Percentiles rank a stretch among this genome's conserved stretches.
Conservation (phyloP, 2,888 invertebrate species). For the Drosophila limbata region DNA sequence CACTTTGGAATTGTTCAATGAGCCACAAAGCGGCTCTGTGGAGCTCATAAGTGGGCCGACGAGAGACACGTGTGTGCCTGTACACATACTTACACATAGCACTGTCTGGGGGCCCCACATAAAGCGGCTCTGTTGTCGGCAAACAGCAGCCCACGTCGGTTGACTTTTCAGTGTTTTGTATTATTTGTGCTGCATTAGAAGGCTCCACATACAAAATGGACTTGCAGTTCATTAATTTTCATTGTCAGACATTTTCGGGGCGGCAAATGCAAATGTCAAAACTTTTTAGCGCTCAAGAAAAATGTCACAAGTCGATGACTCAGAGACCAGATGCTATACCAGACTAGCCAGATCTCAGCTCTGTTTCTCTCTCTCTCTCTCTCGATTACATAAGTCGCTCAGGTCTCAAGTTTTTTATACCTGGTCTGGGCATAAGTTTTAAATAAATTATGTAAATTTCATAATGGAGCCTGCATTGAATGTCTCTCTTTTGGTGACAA, state of each 20-base stretch:
- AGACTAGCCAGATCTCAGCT: slow-evolving; percentile 33
- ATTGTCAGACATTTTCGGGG: slow-evolving; percentile 65
- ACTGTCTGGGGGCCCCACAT: slow-evolving; percentile 18
- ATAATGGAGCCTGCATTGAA: slow-evolving; percentile 23
- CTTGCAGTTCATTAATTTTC: slow-evolving; percentile 73
- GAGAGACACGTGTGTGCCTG: slow-evolving; percentile 42
- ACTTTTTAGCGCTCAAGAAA: slow-evolving; percentile 58
- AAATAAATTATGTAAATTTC: slow-evolving; percentile 66
- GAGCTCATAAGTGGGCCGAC: slow-evolving; percentile 58
- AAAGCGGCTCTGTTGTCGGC: slow-evolving; percentile 14
- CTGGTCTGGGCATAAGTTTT: slow-evolving; percentile 44
- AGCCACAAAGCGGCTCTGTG: slow-evolving; percentile 50
- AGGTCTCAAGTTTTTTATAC: slow-evolving; percentile 35
- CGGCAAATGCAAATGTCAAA: slow-evolving; percentile 68
- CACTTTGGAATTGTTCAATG: slow-evolving; percentile 67
- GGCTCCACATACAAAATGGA: slow-evolving; percentile 48
- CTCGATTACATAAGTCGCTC: slow-evolving; percentile 58
- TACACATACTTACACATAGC: neutral
- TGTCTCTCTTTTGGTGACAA: slow-evolving; percentile 41
- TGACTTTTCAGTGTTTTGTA: slow-evolving; percentile 1
- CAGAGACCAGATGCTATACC: slow-evolving; percentile 58
- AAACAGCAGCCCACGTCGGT: slow-evolving; percentile 48
- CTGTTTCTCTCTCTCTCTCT: neutral
- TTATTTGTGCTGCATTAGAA: slow-evolving; percentile 26
- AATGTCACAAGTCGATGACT: slow-evolving; percentile 67